These are phyloP conservation scores for Maccullochella peelii DNA, from an alignment of 2,113 vertebrate genomes.

Conservation along the genomic window DNA sequence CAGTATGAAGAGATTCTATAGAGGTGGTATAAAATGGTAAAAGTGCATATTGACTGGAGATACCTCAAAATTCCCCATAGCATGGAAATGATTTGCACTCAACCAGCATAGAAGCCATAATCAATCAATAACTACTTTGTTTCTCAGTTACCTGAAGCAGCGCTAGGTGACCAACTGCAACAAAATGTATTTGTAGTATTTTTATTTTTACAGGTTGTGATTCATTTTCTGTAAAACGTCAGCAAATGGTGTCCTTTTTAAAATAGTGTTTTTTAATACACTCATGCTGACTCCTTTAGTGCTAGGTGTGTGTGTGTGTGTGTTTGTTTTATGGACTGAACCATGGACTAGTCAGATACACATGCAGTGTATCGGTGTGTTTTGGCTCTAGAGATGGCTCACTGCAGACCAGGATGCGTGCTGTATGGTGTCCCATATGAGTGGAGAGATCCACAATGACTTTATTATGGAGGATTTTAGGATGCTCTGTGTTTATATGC, in stretches of 20 bases:
- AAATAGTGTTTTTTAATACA: background rate
- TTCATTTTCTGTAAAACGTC: background rate
- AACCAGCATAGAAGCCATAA: background rate
- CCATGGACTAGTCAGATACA: background rate
- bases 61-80: too few relatives aligned
- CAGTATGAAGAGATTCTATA: background rate
- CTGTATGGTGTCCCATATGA: background rate
- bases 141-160: background rate
- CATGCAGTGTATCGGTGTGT: background rate
- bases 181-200: background rate
- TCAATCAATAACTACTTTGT: background rate
- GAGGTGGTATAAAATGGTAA: background rate
- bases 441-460: background rate
- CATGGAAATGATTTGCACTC: background rate
- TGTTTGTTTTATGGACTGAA: background rate
- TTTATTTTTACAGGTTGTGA: background rate
- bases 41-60: too few relatives aligned
- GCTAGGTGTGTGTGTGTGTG: background rate
- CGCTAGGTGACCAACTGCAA: background rate
- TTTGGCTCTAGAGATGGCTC: background rate
- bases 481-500: background rate
- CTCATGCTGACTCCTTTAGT: background rate
- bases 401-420: background rate
- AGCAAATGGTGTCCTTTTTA: background rate
- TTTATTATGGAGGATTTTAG: background rate